Evolutionary conservation across 2,797 vertebrate species (phyloP), one percentile per base, ranked within the genome.

Genomic region (Rhinichthys osculus): DNA sequence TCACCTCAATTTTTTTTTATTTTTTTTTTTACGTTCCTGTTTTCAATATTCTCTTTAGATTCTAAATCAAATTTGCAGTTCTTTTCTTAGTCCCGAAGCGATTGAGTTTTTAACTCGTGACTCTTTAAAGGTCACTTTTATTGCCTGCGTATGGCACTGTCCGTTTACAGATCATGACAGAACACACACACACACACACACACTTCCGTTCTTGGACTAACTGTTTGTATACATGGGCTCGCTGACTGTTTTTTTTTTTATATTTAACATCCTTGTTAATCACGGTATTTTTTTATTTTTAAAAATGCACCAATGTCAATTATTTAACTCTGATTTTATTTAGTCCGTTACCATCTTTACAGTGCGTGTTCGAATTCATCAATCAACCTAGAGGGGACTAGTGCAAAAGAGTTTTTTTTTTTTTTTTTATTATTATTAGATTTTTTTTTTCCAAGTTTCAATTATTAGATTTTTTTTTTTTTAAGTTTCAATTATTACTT

Each of bases 361-460:
- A 87, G 83, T 71, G 82, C 87, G 87, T 70, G 85, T 44, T 57
- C 57, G 3, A 30, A 54, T 64, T 27, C 9, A 47, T 91, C 47
- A 50, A 1, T 69, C 90, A 89, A 84, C 86, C 42, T 80, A 69
- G 69, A 89, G 89, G 84, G 86, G 88, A 88, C 88, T 89, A 83
- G 87, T 88, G 89, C 91, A 89, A 87, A 92, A 85, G 5, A 38
- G 38, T 1, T 5, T 38, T 5, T 4, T 38, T 38, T 70, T 70
- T 77, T 77, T 33, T 66, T 1, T 4, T 38, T 5, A 6, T 38
- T 35, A 5, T 5, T 3, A 35, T 27, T 27, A 27, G 27, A 27
- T 27, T 27, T 30, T 30, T 30, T 30, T 30, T 30, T 30, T 30
- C 2, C 30, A 30, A 30, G 30, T 30, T 30, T 30, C 30, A 30